Conservation (phyloP, 2,113 vertebrate species). For the Marmota monax region DNA sequence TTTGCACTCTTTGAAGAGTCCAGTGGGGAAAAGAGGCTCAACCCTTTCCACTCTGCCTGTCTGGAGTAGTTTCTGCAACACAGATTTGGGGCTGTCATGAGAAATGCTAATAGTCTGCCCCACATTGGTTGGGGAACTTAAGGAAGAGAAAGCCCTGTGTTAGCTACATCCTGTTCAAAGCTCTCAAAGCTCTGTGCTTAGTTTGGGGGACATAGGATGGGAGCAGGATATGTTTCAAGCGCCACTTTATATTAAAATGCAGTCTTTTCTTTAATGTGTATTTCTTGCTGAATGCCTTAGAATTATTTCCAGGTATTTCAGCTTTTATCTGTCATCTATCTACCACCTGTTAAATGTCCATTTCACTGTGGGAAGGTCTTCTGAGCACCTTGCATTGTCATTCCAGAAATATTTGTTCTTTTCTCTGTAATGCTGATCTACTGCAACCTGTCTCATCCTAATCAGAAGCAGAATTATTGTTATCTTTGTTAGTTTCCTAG, state of each 20-base stretch:
- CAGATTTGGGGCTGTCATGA: neutral
- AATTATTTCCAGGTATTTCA: neutral
- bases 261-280: neutral
- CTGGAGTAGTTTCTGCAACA: neutral
- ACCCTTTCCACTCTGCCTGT: neutral
- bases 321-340: neutral
- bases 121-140: neutral
- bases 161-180: neutral
- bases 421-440: neutral
- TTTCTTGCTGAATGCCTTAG: neutral
- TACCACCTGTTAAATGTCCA: neutral
- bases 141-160: neutral
- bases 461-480: neutral
- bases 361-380: neutral
- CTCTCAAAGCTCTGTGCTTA: neutral
- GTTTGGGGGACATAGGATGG: accelerated
- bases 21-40: neutral
- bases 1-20: neutral
- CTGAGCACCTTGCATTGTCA: neutral
- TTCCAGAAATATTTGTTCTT: neutral
- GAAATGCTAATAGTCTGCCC: neutral
- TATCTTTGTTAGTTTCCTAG: neutral
- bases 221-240: neutral
- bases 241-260: neutral
- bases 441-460: too few species aligned